Evolutionary conservation across 2,888 invertebrate species (phyloP), one percentile per base, ranked within the genome.

Genomic region (Calameuta filiformis): DNA sequence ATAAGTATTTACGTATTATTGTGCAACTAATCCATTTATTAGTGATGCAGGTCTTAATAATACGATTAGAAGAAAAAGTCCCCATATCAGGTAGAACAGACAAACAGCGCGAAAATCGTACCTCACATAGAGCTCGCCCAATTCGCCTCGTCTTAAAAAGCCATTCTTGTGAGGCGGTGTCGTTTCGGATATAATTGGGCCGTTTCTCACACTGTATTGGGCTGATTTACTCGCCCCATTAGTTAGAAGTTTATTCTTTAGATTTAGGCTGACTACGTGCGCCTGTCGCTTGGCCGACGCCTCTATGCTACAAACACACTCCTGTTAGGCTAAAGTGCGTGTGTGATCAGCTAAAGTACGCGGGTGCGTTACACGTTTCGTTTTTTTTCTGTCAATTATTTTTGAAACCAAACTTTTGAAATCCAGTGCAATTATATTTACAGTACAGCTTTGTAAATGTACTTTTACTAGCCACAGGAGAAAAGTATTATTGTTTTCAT

Each of bases 81-180:
- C 79, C 78, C 76, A 68, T 73, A 79, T 78, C 81, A 81, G 82
- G 75, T 81, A 83, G 86, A 89, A 86, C 86, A 84, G 85, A 85
- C 88, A 87, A 87, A 86, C 81, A 85, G 83, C 87, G 86, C 87
- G 87, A 89, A 23, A 88, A 88, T 87, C 91, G 90, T 91, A 91
- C 91, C 91, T 91, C 90, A 91, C 88, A 89, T 90, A 91, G 90
- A 91, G 91, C 90, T 91, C 91, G 87, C 91, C 91, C 91, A 91
- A 91, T 90, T 91, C 91, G 87, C 88, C 88, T 87, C 87, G 88
- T 89, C 88, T 91, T 89, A 91, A 89, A 88, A 90, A 90, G 88
- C 90, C 91, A 86, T 89, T 91, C 89, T 89, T 90, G 88, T 86
- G 83, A 87, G 89, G 87, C 80, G 86, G 87, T 85, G 89, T 89